Evolutionary conservation across 2,888 invertebrate species (phyloP).

Genomic region (Protonemura montana): DNA sequence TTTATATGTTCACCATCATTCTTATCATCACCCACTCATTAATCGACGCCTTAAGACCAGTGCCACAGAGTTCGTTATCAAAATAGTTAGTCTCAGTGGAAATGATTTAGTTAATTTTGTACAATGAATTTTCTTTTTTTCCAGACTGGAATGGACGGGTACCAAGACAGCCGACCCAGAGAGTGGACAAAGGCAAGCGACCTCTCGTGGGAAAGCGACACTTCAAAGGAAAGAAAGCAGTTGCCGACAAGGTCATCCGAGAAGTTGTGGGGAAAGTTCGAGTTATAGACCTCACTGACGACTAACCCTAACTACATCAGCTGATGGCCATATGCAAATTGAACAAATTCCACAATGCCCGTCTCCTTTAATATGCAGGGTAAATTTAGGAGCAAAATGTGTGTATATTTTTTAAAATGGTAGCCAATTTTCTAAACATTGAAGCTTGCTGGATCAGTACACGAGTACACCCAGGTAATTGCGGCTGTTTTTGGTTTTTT

Average conservation of each 20-base stretch:
- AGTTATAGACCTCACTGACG: not conserved
- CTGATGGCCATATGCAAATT: no score
- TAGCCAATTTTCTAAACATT: not conserved
- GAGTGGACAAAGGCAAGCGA: not conserved
- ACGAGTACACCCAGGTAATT: not conserved
- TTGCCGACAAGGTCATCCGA: not conserved
- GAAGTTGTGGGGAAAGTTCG: not conserved
- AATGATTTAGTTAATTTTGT: no score
- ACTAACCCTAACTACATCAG: not conserved
- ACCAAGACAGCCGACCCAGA: not conserved
- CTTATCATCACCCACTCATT: no score
- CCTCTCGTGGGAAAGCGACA: not conserved
- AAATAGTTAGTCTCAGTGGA: no score
- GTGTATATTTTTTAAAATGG: not conserved
- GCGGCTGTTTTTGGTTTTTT: no score
- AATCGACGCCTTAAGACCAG: no score
- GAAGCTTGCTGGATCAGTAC: not conserved
- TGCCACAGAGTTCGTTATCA: no score
- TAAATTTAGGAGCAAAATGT: not conserved
- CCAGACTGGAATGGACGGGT: not conserved
- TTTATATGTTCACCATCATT: no score
- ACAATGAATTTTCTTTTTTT: no score
- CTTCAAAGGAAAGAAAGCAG: not conserved
- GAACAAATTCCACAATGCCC: not conserved
- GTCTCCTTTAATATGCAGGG: not conserved